phyloP scores from a whole-genome alignment of 2,888 invertebrate species.

The Macroteleia sp. region DNA sequence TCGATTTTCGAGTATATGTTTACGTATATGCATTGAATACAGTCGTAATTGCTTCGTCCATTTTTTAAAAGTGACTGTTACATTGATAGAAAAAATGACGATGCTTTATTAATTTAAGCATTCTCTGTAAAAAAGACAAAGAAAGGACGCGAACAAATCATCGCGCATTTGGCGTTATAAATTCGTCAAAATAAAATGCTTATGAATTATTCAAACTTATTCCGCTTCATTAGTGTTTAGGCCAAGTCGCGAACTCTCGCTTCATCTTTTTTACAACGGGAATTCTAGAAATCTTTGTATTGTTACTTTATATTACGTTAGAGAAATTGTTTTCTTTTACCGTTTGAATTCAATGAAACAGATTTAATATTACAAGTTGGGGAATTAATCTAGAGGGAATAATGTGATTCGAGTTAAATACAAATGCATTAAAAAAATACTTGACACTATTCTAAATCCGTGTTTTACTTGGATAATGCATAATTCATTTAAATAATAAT shows the following conservation, averaged over 20 bases:
- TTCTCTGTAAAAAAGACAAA: conserved; percentile 24
- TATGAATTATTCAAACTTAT: conserved; percentile 4
- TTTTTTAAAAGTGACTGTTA: conserved; percentile 28
- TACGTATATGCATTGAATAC: conserved; percentile 55
- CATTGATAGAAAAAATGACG: conserved; percentile 36
- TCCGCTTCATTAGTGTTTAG: conserved; percentile 19
- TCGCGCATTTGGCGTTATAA: neutral
- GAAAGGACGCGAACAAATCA: neutral
- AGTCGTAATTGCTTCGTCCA: conserved; percentile 32
- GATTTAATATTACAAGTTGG: conserved; percentile 20
- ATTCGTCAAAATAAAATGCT: conserved; percentile 3
- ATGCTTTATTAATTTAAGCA: too few relatives aligned
- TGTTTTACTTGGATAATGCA: conserved; percentile 4
- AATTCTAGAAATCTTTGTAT: conserved; percentile 15
- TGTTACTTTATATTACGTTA: conserved; percentile 30
- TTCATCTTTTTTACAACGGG: conserved; percentile 29
- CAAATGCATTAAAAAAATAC: conserved; percentile 34
- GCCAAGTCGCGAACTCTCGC: conserved; percentile 11
- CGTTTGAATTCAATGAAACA: conserved; percentile 7
- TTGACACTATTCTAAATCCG: conserved; percentile 16
- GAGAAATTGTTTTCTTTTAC: conserved; percentile 19
- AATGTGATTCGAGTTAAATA: conserved; percentile 21
- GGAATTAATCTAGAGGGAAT: conserved; percentile 37
- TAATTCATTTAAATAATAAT: neutral
- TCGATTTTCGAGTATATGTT: conserved; percentile 51